Evolutionary conservation across 2,113 vertebrate genomes (phyloP).

Genomic region (Colossoma macropomum): DNA sequence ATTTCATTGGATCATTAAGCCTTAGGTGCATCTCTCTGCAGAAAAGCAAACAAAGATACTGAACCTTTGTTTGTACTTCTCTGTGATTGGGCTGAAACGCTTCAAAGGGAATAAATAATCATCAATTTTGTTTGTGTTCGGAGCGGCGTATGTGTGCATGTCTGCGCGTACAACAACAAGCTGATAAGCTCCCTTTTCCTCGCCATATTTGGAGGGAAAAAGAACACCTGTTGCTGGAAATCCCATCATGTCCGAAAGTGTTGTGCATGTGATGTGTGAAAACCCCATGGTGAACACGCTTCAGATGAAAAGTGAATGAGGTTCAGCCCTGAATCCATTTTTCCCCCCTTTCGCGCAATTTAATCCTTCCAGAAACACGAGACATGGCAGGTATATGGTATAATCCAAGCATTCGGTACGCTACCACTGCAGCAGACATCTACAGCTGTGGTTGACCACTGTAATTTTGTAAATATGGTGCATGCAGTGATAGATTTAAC

Average conservation of each 20-base stretch:
- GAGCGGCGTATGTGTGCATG: background rate
- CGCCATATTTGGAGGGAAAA: background rate
- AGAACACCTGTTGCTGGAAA: background rate
- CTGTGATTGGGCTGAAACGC: background rate
- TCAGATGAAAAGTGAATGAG: background rate
- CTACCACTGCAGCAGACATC: background rate
- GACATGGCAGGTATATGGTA: background rate
- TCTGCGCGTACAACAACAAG: background rate
- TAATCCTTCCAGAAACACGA: slow-evolving; percentile 2
- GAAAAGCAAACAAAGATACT: slow-evolving; percentile 1
- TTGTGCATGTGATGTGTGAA: background rate
- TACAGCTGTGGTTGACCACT: background rate
- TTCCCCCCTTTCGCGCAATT: background rate
- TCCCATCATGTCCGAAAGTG: background rate
- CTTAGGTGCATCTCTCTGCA: slow-evolving; percentile 10
- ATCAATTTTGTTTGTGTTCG: background rate
- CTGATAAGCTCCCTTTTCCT: background rate
- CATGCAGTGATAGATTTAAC: background rate
- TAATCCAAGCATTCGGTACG: background rate
- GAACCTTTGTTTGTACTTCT: slow-evolving; percentile 8
- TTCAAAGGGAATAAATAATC: slow-evolving; percentile 21
- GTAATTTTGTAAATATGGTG: background rate
- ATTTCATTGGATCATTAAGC: background rate
- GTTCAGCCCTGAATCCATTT: background rate
- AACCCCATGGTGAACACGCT: background rate